These are phyloP conservation scores for Epinephelus cyanopodus DNA, from an alignment of 2,113 vertebrate genomes.

Conservation along the genomic window DNA sequence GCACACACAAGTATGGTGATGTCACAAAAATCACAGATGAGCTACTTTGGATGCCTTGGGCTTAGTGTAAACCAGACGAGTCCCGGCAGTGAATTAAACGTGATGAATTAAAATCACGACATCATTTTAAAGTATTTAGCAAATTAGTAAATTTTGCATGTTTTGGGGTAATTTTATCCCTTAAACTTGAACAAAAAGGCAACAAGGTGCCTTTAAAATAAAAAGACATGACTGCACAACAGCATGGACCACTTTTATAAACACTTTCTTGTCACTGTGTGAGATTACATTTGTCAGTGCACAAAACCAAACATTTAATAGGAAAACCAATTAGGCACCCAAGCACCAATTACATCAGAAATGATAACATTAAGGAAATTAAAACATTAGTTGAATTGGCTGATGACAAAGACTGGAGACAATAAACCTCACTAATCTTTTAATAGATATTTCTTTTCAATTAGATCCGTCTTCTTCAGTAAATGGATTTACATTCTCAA, in stretches of 20 bases:
- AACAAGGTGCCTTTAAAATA: slow-evolving; percentile 38
- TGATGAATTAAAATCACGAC: background rate
- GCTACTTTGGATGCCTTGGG: background rate
- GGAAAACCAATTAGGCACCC: slow-evolving; percentile 81
- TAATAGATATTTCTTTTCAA: slow-evolving; percentile 86
- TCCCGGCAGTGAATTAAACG: slow-evolving; percentile 5
- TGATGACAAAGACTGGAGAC: slow-evolving; percentile 82
- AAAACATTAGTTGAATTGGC: slow-evolving; percentile 84
- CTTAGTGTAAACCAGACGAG: slow-evolving; percentile 16
- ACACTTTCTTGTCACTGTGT: slow-evolving; percentile 60
- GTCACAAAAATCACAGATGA: slow-evolving; percentile 52
- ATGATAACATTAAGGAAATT: slow-evolving; percentile 87
- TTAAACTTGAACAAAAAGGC: background rate
- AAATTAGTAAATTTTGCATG: background rate
- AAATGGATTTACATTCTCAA: slow-evolving; percentile 86
- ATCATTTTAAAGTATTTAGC: background rate
- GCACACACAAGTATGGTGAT: slow-evolving; percentile 34
- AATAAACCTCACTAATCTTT: slow-evolving; percentile 85
- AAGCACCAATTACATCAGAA: slow-evolving; percentile 85
- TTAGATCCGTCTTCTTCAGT: slow-evolving; percentile 82
- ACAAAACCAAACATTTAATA: slow-evolving; percentile 82
- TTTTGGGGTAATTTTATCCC: background rate
- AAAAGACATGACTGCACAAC: background rate
- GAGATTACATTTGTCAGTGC: slow-evolving; percentile 52
- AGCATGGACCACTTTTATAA: slow-evolving; percentile 8